Base-by-base conservation (phyloP, 2,888 invertebrate genomes). In the Prenolepis imparis region DNA sequence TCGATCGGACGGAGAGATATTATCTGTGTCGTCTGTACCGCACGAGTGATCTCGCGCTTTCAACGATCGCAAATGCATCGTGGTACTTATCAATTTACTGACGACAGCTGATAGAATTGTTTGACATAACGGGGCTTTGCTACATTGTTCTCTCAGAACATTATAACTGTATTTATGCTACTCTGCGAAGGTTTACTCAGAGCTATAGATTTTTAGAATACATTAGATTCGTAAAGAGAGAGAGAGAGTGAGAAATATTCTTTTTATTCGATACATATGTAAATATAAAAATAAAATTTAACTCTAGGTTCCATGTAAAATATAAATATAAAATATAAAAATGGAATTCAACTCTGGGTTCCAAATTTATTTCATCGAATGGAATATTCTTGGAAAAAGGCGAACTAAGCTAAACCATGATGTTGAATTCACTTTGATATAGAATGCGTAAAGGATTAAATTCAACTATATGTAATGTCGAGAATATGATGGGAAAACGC, bases 41-140 rank as follows among this genome's bases (percentile, higher is more conserved):
- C 84, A 84, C 82, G 78, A 88, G 66, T 68, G 87, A 85, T 84
- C 85, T 84, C 73, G 72, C 87, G 82, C 86, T 90, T 90, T 90
- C 87, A 82, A 89, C 80, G 72, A 77, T 84, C 70, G 63, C 28
- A 15, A 77, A 48, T 21, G 67, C 74, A 73, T 28, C 48, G 32
- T 41, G 63, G 28, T 52, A 52, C 52, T 8, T n/a, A 75, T 52
- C 55, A 32, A 75, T 39, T 75, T 75, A 75, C 52, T 18, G 59
- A 68, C 57, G 68, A 89, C 75, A 44, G 67, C 52, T 64, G 73
- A 57, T 68, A 67, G 84, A 75, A 83, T 70, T 28, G 57, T 72
- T 44, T 89, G 86, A 84, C 85, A 84, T 86, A 86, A 85, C 84
- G 72, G 18, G 15, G 32, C 32, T 52, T 57, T 55, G 24, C 80